These are phyloP conservation scores for Diachrysia chrysitis DNA, from an alignment of 2,888 invertebrate species.

Conservation along the genomic window DNA sequence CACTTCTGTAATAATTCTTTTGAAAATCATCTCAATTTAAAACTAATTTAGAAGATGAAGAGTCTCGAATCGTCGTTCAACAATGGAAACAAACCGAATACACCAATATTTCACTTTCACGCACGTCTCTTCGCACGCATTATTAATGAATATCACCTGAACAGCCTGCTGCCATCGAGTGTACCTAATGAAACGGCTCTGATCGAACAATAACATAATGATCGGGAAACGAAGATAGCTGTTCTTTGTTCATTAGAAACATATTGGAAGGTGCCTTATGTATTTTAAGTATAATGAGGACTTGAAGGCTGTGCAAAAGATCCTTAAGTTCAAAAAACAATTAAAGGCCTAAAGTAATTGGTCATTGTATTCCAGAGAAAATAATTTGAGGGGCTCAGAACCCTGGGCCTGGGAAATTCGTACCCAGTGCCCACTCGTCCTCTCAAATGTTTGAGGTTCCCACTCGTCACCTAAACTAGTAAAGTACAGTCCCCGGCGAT, in stretches of 20 bases:
- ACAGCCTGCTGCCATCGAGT: constrained; percentile 50
- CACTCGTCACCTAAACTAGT: too few species aligned
- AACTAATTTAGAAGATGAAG: too few species aligned
- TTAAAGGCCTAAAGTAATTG: too few species aligned
- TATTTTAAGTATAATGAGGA: not conserved
- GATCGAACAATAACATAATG: constrained; percentile 65
- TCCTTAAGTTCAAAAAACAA: too few species aligned
- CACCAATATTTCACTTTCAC: constrained; percentile 67
- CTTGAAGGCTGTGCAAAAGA: not conserved
- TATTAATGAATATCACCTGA: constrained; percentile 77
- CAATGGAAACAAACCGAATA: constrained; percentile 38
- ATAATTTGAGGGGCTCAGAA: too few species aligned
- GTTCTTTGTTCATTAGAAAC: constrained; percentile 42
- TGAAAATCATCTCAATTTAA: too few species aligned
- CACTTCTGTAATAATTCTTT: too few species aligned
- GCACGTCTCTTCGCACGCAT: constrained; percentile 59
- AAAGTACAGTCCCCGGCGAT: too few species aligned
- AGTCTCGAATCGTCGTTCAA: not conserved
- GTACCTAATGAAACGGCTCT: constrained; percentile 75
- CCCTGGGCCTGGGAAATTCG: too few species aligned
- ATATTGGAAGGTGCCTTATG: constrained; percentile 10
- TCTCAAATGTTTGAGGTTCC: too few species aligned
- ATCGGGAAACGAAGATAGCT: constrained; percentile 51
- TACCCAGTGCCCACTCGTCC: too few species aligned
- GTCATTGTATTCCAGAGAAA: too few species aligned